Evolutionary conservation across 2,113 vertebrate genomes (phyloP).

Genomic region (Toxostoma redivivum): DNA sequence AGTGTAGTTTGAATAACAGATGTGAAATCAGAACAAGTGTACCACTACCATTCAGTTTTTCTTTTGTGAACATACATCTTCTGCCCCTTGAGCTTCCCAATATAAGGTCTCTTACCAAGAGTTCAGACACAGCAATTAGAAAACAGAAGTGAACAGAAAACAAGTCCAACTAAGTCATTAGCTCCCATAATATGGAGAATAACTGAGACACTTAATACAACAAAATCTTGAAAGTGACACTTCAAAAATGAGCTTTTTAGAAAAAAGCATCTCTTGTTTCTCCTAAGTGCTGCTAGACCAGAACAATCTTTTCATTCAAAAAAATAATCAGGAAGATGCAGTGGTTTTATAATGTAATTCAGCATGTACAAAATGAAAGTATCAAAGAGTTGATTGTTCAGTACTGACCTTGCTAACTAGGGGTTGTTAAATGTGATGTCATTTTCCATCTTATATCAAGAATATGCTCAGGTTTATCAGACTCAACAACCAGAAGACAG

Average conservation of each 20-base stretch:
- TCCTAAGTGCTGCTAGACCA: not conserved
- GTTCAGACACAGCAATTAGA: not conserved
- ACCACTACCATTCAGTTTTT: not conserved
- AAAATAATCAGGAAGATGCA: not conserved
- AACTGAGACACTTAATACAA: not conserved
- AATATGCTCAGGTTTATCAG: not conserved
- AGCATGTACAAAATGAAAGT: not conserved
- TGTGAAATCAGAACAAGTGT: not conserved
- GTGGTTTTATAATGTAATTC: not conserved
- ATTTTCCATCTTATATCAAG: not conserved
- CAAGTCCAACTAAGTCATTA: not conserved
- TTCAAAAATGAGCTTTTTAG: not conserved
- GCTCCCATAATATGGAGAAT: not conserved
- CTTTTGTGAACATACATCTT: not conserved
- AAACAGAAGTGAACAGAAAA: not conserved
- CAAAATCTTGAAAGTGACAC: not conserved
- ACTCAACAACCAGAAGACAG: not conserved
- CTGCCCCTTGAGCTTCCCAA: not conserved
- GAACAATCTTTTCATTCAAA: not conserved
- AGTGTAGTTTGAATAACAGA: not conserved
- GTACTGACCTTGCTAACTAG: not conserved
- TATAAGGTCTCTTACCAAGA: not conserved
- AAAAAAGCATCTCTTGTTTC: not conserved
- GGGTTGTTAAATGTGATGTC: not conserved
- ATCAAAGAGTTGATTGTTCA: not conserved